These are phyloP conservation scores for Galbula dea DNA, from an alignment of 2,113 vertebrate genomes.

Conservation along the genomic window DNA sequence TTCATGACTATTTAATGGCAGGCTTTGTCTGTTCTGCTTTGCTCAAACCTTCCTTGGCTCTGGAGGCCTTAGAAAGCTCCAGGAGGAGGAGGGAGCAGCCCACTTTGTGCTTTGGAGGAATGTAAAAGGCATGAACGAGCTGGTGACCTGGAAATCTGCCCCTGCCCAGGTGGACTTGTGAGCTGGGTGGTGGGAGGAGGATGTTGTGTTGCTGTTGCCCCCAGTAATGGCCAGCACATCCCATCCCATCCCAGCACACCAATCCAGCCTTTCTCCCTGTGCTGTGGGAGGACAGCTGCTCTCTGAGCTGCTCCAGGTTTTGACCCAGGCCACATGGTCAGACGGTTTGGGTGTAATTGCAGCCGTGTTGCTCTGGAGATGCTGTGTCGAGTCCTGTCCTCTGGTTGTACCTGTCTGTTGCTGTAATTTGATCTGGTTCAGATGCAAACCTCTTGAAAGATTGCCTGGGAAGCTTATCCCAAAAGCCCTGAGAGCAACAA, in stretches of 20 bases:
- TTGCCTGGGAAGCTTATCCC: not conserved
- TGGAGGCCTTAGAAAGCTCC: not conserved
- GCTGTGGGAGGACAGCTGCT: not conserved
- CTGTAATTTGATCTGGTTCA: not conserved
- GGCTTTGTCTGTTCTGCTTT: not conserved
- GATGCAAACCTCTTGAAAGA: not conserved
- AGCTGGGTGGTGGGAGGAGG: not conserved
- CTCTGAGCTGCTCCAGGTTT: not conserved
- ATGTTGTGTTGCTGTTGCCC: fast-evolving
- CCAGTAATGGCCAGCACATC: not conserved
- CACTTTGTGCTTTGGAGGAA: not conserved
- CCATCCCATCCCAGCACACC: not conserved
- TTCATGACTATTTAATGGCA: not conserved
- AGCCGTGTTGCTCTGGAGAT: not conserved
- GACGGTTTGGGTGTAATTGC: not conserved
- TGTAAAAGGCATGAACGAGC: not conserved
- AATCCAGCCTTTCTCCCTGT: not conserved
- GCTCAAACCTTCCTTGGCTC: not conserved
- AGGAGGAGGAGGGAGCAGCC: not conserved
- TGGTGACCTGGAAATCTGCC: not conserved
- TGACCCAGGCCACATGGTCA: fast-evolving
- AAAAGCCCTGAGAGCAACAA: not conserved
- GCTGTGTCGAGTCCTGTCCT: not conserved
- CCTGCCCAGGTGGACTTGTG: not conserved
- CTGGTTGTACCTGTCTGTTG: not conserved